Evolutionary conservation across 30 jellyfish, hydroid and myxozoan genomes (phyloP).

Genomic region (Hydractinia echinata): DNA sequence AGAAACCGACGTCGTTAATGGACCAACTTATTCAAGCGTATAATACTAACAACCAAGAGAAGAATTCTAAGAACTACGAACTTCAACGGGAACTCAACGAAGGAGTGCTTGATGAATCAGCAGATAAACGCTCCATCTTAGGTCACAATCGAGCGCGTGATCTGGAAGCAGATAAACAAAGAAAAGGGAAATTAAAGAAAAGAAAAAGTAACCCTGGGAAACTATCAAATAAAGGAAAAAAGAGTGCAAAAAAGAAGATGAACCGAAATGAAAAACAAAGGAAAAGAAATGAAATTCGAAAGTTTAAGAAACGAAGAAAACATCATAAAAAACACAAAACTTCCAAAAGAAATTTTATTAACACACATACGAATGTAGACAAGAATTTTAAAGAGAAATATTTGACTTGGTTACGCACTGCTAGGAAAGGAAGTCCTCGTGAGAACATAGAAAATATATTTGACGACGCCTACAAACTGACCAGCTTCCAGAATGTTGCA

Average conservation of each 20-base stretch:
- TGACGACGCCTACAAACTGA: constrained; percentile 1
- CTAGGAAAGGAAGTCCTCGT: not conserved
- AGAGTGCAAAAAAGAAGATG: not conserved
- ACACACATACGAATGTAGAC: not conserved
- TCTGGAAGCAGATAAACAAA: too few relatives aligned
- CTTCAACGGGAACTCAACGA: constrained; percentile 15
- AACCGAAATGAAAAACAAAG: not conserved
- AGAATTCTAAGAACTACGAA: not conserved
- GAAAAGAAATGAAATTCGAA: not conserved
- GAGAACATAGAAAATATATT: not conserved
- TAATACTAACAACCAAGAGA: constrained; percentile 1
- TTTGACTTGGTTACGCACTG: not conserved
- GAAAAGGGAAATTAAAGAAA: not conserved
- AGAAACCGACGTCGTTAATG: not conserved
- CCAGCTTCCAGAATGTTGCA: not conserved
- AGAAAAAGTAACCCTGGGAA: not conserved
- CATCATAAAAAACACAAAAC: not conserved
- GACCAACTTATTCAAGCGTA: not conserved
- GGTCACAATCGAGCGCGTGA: not conserved
- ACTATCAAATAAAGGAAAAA: not conserved
- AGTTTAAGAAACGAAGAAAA: not conserved
- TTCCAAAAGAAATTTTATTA: not conserved
- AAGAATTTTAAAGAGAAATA: not conserved
- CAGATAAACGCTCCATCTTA: not conserved
- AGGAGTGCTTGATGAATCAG: not conserved